A percentile compares a stretch with the other conserved stretches of the same genome.
phyloP scores from a whole-genome alignment of 92 coral and sea anemone genomes.

The Parazoanthus atlanticus region DNA sequence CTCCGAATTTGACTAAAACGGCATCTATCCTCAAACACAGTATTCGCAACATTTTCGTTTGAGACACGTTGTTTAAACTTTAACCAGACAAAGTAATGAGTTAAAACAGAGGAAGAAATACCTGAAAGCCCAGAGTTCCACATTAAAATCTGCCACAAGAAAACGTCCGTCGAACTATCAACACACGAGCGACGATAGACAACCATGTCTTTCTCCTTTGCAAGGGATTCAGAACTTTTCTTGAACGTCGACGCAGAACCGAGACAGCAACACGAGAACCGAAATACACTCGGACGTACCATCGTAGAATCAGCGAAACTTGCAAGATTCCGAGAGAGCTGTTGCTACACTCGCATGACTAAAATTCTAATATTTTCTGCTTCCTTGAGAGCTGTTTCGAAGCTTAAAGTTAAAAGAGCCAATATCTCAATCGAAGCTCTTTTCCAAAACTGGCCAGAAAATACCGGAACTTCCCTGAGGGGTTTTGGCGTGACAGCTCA shows the following conservation, averaged over 20 bases:
- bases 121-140: not conserved
- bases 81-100: not conserved
- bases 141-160: slow-evolving; percentile 24
- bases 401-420: not conserved
- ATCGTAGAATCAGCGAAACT: not conserved
- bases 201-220: slow-evolving; percentile 4
- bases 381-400: not conserved
- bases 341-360: not conserved
- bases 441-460: not conserved
- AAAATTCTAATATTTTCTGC: not conserved
- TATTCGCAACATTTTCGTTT: not conserved
- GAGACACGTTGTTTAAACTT: not conserved
- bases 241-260: not conserved
- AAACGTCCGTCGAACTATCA: slow-evolving; percentile 4
- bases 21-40: not conserved
- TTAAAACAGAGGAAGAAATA: not conserved
- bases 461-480: slow-evolving; percentile 19
- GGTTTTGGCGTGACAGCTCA: not conserved
- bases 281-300: not conserved
- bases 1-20: too few relatives aligned
- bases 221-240: not conserved
- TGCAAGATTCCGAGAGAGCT: not conserved
- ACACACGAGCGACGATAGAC: not conserved
- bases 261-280: not conserved
- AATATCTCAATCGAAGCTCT: not conserved